Evolutionary conservation across 2,888 invertebrate species (phyloP), one percentile per base, ranked within the genome.

Genomic region (Troides helena): DNA sequence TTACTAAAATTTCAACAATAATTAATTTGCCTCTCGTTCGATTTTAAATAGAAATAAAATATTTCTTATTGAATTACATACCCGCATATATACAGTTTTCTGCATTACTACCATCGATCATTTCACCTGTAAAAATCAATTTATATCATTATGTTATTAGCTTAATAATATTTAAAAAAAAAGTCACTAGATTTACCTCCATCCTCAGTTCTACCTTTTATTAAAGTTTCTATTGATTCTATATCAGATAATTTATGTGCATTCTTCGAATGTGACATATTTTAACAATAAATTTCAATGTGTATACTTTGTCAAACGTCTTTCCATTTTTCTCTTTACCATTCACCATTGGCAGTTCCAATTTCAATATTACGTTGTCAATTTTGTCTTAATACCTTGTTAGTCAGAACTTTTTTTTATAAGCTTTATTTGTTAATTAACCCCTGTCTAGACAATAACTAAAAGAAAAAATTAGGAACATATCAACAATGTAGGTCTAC

Each of bases 281-380:
- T 90, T 86, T 81, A 86, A 91, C 91, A 88, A 87, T 85, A 86
- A 92, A 91, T 92, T 92, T 92, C 89, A 90, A 83, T 85, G 83
- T 85, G 85, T 84, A 81, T 85, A 80, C 83, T 85, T 88, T 89
- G 89, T 90, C 89, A 89, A 90, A 90, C 85, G 81, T 80, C 84
- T 87, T 85, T 86, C 82, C 85, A 87, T 88, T 89, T 89, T 88
- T 86, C 81, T 85, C 81, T 83, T 82, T 82, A 80, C 76, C 60
- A 60, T 73, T 78, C 78, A 73, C 74, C 72, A 73, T 76, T 88
- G 88, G 88, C 86, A 84, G 80, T 88, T 89, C 86, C 78, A 85
- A 85, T 88, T 87, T 88, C 79, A 82, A 84, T 71, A 67, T 67
- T 57, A 25, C 4, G 12, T 56, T 57, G 60, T 65, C 57, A 56